These are phyloP conservation scores for Craterocephalus amniculus DNA, from an alignment of 2,797 vertebrate genomes.

Conservation along the genomic window DNA sequence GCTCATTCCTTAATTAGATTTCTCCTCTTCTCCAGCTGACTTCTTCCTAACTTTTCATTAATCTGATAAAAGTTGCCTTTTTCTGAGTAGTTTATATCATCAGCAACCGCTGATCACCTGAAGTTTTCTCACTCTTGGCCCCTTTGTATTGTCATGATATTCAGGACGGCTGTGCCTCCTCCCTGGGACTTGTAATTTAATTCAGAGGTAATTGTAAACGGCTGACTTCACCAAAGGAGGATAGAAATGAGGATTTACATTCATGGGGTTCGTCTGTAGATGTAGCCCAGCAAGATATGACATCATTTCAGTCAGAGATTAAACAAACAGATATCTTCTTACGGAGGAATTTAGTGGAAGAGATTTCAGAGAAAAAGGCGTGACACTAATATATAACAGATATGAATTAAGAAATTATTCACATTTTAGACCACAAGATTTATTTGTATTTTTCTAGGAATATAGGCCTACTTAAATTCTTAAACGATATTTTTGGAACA, in stretches of 20 bases:
- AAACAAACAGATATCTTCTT: neutral
- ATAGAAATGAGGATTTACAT: neutral
- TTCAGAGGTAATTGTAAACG: constrained; percentile 48
- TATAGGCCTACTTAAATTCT: too few species aligned
- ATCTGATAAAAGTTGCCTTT: neutral
- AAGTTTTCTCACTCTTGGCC: constrained; percentile 12
- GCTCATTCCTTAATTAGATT: constrained; percentile 38
- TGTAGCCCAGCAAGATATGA: neutral
- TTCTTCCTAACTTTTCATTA: neutral
- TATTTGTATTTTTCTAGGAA: too few species aligned
- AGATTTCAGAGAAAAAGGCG: neutral
- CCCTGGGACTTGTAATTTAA: constrained; percentile 50
- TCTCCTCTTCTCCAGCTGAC: neutral
- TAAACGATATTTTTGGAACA: too few species aligned
- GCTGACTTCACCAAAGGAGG: constrained; percentile 34
- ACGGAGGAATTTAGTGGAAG: neutral
- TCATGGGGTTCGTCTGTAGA: neutral
- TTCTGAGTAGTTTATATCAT: constrained; percentile 4
- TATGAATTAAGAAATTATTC: too few species aligned
- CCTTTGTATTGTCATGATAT: constrained; percentile 1
- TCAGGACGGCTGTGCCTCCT: constrained; percentile 20
- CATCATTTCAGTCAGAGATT: neutral
- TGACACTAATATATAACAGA: too few species aligned
- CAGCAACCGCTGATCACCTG: neutral
- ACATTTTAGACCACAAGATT: too few species aligned